These are phyloP conservation scores for Platichthys stellatus DNA, from an alignment of 2,113 vertebrate genomes.

Conservation along the genomic window DNA sequence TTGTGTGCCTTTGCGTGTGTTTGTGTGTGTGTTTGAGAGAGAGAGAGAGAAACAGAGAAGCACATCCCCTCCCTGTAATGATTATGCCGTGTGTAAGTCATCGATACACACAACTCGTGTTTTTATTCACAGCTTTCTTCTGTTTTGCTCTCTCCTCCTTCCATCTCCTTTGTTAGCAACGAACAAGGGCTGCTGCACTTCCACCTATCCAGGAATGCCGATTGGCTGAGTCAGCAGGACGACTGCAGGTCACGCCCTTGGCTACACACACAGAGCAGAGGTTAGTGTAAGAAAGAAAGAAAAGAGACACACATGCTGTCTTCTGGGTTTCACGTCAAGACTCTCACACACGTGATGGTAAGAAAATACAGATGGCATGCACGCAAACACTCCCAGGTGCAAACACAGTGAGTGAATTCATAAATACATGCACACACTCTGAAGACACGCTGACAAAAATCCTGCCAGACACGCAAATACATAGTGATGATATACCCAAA, in stretches of 20 bases:
- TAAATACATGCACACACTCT: constrained; percentile 22
- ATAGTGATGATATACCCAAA: not conserved
- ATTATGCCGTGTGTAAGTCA: constrained; percentile 37
- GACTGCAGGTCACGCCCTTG: constrained; percentile 54
- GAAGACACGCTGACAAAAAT: not conserved
- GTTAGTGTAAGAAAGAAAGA: constrained; percentile 18
- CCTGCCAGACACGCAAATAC: constrained; percentile 21
- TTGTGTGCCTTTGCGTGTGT: not conserved
- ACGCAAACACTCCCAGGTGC: constrained; percentile 29
- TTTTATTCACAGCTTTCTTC: constrained; percentile 30
- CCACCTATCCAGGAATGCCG: constrained; percentile 46
- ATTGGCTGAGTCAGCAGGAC: constrained; percentile 66
- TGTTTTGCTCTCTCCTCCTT: constrained; percentile 4
- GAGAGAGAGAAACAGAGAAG: not conserved
- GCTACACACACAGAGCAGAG: constrained; percentile 38
- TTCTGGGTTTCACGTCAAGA: constrained; percentile 21
- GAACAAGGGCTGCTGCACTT: constrained; percentile 32
- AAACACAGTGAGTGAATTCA: constrained; percentile 39
- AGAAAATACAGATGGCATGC: constrained; percentile 4
- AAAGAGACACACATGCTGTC: not conserved
- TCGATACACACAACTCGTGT: constrained; percentile 19
- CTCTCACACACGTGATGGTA: constrained; percentile 1
- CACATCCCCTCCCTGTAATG: constrained; percentile 6
- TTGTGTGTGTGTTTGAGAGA: not conserved
- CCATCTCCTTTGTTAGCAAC: constrained; percentile 40